phyloP scores from a whole-genome alignment of 1,140 invertebrate genomes.

The Drosophila obscura region DNA sequence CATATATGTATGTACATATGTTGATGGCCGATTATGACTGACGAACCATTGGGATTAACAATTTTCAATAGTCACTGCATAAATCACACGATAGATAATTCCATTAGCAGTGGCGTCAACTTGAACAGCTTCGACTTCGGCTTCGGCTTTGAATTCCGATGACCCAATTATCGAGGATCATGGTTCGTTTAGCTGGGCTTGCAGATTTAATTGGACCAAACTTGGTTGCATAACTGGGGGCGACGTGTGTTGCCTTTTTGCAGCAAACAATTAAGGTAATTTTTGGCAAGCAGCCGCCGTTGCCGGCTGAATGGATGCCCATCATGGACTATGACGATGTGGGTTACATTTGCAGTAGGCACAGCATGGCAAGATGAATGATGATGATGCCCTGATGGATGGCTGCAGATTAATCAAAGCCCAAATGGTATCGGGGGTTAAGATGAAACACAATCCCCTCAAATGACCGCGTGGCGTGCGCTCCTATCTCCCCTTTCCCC shows the following conservation, averaged over 20 bases:
- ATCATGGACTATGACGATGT: conserved; percentile 48
- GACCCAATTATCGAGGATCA: conserved; percentile 58
- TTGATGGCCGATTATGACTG: conserved; percentile 20
- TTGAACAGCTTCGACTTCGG: conserved; percentile 28
- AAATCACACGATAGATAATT: conserved; percentile 57
- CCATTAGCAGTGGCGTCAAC: conserved; percentile 67
- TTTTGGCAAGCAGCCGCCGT: conserved; percentile 39
- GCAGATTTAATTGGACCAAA: conserved; percentile 53
- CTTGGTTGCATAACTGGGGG: conserved; percentile 27
- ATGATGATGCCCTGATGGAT: conserved; percentile 75
- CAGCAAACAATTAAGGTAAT: conserved; percentile 43
- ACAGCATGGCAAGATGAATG: conserved; percentile 40
- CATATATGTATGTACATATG: background rate
- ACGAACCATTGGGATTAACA: conserved; percentile 24
- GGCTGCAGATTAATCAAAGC: conserved; percentile 65
- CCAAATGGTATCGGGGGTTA: conserved; percentile 34
- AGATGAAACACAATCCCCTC: conserved; percentile 31
- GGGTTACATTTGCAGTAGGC: conserved; percentile 37
- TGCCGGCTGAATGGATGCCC: conserved; percentile 56
- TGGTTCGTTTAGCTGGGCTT: conserved; percentile 49
- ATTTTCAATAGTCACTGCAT: conserved; percentile 52
- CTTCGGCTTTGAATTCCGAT: conserved; percentile 41
- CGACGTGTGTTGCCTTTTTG: conserved; percentile 18
- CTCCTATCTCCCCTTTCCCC: conserved; percentile 1
- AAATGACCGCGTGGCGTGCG: conserved; percentile 58